Evolutionary conservation across 1,140 invertebrate species (phyloP).

Genomic region (Chrysomallon squamiferum): DNA sequence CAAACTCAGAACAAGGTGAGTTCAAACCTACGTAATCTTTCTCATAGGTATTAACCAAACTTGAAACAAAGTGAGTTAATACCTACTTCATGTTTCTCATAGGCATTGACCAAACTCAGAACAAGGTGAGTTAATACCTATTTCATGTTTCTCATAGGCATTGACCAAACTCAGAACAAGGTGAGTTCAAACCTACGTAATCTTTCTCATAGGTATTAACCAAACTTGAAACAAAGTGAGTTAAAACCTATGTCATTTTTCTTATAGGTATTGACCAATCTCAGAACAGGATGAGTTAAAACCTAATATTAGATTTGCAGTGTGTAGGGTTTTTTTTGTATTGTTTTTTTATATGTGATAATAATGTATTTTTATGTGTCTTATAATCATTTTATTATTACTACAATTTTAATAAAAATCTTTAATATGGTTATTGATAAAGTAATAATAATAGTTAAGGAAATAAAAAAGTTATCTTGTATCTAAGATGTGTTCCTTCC

Average conservation of each 20-base stretch:
- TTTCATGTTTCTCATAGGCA: slow-evolving; percentile 29
- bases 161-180: slow-evolving; percentile 23
- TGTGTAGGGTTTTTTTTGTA: too few species aligned
- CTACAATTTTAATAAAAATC: too few species aligned
- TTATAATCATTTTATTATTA: too few species aligned
- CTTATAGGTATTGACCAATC: slow-evolving; percentile 26
- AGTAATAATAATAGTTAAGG: too few species aligned
- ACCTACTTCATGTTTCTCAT: slow-evolving; percentile 31
- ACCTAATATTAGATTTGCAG: too few species aligned
- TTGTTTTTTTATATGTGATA: too few species aligned
- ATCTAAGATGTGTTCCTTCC: too few species aligned
- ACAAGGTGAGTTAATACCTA: slow-evolving; percentile 26
- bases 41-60: slow-evolving; percentile 26
- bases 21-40: slow-evolving; percentile 24
- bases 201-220: slow-evolving; percentile 31
- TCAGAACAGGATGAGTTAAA: slow-evolving; percentile 19
- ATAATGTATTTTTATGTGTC: too few species aligned
- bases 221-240: slow-evolving; percentile 21
- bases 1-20: slow-evolving; percentile 23
- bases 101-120: slow-evolving; percentile 26
- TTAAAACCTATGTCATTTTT: slow-evolving; percentile 34
- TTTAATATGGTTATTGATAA: too few species aligned
- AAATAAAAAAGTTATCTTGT: too few species aligned
- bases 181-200: slow-evolving; percentile 26
- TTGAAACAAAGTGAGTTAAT: slow-evolving; percentile 19